Evolutionary conservation across 2,888 invertebrate species (phyloP), one percentile per base, ranked within the genome.

Genomic region (Sisyra nigra): DNA sequence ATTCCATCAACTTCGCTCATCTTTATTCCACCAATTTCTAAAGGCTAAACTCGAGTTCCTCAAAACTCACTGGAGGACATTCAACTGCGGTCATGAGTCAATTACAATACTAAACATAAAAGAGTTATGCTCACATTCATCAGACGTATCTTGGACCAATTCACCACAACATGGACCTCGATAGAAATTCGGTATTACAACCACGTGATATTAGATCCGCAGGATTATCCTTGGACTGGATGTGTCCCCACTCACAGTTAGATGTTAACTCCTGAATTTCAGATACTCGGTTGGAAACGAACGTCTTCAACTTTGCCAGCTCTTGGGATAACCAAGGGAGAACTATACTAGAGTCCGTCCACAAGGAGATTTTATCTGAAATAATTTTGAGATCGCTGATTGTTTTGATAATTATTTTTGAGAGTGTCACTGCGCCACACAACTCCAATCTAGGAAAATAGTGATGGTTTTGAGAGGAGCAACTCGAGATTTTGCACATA

Each of bases 211-310:
- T 38, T 15, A 41, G 7, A 30, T 41, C 45, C n/a, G 45, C 45
- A 9, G 45, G 41, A 24, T 45, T 45, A 9, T 45, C 41, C 9
- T 29, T 3, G 3, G 45, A 38, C 10, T 30, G 13, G 10, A 45
- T 31, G 18, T 45, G 45, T 36, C 41, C 10, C 47, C 47, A 45
- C 33, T 37, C 24, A 9, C 33, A 9, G 5, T 17, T 24, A 31
- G 35, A 18, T 3, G 45, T 44, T 2, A 41, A 4, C 9, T 36
- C 14, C 42, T 49, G 47, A 34, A 51, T 50, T 35, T 44, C 24
- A 1, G 45, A 19, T 1, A 49, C 46, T 7, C 50, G 10, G 24
- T 50, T 50, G 11, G 47, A 47, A 6, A 51, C 48, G 24, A 49
- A 51, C 2, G 47, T 49, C 38, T 48, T 44, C 46, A 44, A 47